Evolutionary conservation across 1,140 invertebrate genomes (phyloP).

Genomic region (Bombyx mori): ASM3026992v2 NC_085133.1:8667001-8667500

Average conservation of each 20-base stretch:
- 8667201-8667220: conserved; percentile 25
- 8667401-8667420: no score
- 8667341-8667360: conserved; percentile 10
- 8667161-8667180: conserved; percentile 26
- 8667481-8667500: conserved; percentile 1
- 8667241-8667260: conserved; percentile 46
- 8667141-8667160: conserved; percentile 11
- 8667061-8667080: no score
- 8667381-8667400: neutral
- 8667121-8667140: no score
- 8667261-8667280: conserved; percentile 49
- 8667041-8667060: no score
- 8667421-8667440: no score
- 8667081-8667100: no score
- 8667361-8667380: neutral
- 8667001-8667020: no score
- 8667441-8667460: no score
- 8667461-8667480: neutral
- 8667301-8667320: conserved; percentile 13
- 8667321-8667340: conserved; percentile 5
- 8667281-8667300: conserved; percentile 39
- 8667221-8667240: conserved; percentile 39
- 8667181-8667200: conserved; percentile 20
- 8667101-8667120: no score
- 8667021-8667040: no score